Conservation (phyloP, 2,113 vertebrate genomes). For the Aythya baeri region DNA sequence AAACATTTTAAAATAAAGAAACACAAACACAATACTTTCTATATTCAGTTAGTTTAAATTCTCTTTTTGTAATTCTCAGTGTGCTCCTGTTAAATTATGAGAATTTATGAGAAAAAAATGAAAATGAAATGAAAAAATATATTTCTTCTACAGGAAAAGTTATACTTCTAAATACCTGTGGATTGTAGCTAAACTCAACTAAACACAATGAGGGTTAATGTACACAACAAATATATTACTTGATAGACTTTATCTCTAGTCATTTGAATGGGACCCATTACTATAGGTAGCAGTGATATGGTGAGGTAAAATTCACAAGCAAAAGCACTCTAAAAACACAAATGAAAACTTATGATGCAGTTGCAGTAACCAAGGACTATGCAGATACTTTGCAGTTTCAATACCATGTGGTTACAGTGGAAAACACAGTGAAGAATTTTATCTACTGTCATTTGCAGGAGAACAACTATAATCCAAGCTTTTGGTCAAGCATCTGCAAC, state of each 20-base stretch:
- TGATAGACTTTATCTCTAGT: not conserved
- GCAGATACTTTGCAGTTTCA: not conserved
- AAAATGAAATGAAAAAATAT: not conserved
- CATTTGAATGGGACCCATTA: not conserved
- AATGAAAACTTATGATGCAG: not conserved
- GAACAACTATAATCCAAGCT: not conserved
- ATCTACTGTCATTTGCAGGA: not conserved
- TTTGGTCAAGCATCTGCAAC: not conserved
- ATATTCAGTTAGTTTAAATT: not conserved
- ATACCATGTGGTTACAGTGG: not conserved
- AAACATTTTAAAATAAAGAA: not conserved
- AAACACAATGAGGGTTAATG: not conserved
- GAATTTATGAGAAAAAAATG: too few relatives aligned
- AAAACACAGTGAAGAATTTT: not conserved
- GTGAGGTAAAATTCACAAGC: not conserved
- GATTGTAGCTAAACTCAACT: not conserved
- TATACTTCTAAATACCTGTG: not conserved
- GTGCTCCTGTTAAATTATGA: not conserved
- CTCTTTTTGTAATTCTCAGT: not conserved
- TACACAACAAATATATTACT: not conserved
- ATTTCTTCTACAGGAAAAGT: not conserved
- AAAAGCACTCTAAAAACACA: not conserved
- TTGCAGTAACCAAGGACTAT: not conserved
- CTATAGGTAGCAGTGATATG: not conserved
- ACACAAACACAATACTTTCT: not conserved